A percentile compares a stretch with the other conserved stretches of the same genome.
Evolutionary conservation across 1,140 invertebrate genomes (phyloP).

Genomic region (Anastrepha obliqua): DNA sequence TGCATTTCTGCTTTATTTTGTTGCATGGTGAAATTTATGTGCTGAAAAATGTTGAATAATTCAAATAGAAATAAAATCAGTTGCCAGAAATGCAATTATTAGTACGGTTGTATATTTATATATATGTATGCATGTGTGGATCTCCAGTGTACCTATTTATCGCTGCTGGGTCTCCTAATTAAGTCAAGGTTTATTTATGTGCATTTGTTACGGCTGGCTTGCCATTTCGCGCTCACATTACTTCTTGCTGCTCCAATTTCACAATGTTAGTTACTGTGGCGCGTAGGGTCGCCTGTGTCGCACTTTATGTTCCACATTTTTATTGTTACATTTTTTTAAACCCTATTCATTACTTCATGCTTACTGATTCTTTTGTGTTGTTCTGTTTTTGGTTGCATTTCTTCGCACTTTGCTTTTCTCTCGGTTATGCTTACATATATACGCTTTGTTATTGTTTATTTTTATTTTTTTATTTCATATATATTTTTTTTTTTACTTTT

Average conservation of each 20-base stretch:
- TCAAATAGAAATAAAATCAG: neutral
- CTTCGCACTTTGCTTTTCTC: too few species aligned
- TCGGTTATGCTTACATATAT: too few species aligned
- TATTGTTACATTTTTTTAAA: neutral
- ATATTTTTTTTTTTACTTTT: neutral
- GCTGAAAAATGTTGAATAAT: neutral
- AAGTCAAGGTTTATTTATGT: conserved; percentile 45
- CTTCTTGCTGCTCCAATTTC: neutral
- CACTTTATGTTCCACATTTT: conserved; percentile 3
- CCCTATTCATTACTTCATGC: neutral
- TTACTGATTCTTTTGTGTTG: neutral
- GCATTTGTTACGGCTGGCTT: conserved; percentile 43
- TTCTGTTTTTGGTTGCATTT: too few species aligned
- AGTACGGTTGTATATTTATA: too few species aligned
- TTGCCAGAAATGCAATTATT: too few species aligned
- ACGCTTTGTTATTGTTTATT: too few species aligned
- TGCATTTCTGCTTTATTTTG: neutral
- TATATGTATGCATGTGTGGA: neutral
- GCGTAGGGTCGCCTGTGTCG: neutral
- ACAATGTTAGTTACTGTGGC: neutral
- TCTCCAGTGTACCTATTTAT: neutral
- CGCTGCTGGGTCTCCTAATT: conserved; percentile 7
- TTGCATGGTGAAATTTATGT: neutral
- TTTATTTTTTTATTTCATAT: too few species aligned
- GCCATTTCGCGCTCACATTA: conserved; percentile 27